Evolutionary conservation across 37 sponge, comb jelly and placozoan species (phyloP), one percentile per base, ranked within the genome.

Genomic region (Chondrilla cf. caribensis): DNA sequence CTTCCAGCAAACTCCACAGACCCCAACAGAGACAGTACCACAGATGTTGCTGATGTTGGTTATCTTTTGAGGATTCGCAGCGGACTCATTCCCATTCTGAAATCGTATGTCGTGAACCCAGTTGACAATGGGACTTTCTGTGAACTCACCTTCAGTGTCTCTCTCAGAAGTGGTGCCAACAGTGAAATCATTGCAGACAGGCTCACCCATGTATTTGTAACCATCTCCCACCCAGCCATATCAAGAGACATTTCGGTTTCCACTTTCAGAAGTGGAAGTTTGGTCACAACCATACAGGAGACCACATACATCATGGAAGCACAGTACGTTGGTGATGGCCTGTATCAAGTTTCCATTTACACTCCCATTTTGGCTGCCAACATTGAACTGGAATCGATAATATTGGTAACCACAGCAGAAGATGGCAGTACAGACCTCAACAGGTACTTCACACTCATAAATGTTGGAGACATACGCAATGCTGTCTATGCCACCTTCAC

Each of bases 201-300:
- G 22, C 58, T 57, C 18, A 58, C 58, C 35, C 35, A 36, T 79
- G 79, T 58, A 51, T 58, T 79, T 26, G 58, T 79, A 19, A 8
- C 28, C 58, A 54, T 55, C 59, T 79, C 58, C 28, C 79, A 58
- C 32, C 29, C 59, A 55, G 40, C 58, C 79, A 79, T 79, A 18
- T 43, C 59, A 28, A 26, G 21, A 22, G 18, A 43, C 29, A 24
- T 73, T 43, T n/a, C 7, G 41, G 38, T 40, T 4, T 73, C 76
- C 3, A 37, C n/a, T 15, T 73, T 73, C 24, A 39, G 6, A 15
- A 43, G 24, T 15, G 76, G 76, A 43, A 37, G 43, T 39, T 2
- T 40, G 22, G 41, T 40, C 22, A 25, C 0, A 4, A 40, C 18
- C 15, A n/a, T 73, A 22, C 43, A 39, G 2, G 44, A 42, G 14